Percentiles rank a stretch among this genome's conserved stretches.
These are phyloP conservation scores for human (Homo sapiens) DNA, from an alignment of 2,113 vertebrate species.

Conservation along the genomic window GRCh38 chrX:70952001-70952500, in stretches of 20 bases:
- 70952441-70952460: neutral
- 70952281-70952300: neutral
- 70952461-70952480: constrained; percentile 12
- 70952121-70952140: neutral
- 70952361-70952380: neutral
- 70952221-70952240: neutral
- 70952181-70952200: neutral
- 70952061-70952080: neutral
- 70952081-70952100: neutral
- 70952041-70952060: neutral
- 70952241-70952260: neutral
- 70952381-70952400: neutral
- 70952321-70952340: neutral
- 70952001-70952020: too few species aligned
- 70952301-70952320: neutral
- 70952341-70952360: constrained; percentile 24
- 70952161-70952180: neutral
- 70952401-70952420: neutral
- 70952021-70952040: neutral
- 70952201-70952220: constrained; percentile 21
- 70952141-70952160: neutral
- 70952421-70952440: neutral
- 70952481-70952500: neutral
- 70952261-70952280: neutral
- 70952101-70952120: neutral